A percentile compares a stretch with the other conserved stretches of the same genome.
phyloP scores from a whole-genome alignment of 1,140 invertebrate species.

The Leptinotarsa texana region DNA sequence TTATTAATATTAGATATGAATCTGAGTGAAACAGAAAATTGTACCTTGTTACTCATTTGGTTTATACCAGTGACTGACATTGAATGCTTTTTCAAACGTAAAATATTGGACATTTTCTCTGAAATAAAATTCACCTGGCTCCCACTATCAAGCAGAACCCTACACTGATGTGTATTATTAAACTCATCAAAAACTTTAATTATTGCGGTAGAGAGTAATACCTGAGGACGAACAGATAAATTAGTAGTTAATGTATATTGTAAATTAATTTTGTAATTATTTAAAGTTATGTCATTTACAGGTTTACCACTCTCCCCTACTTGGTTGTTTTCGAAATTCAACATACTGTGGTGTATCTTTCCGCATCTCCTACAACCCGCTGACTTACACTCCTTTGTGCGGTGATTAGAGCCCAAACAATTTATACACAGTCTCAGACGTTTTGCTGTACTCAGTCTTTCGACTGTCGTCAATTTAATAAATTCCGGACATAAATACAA shows the following conservation, averaged over 20 bases:
- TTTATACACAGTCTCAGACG: constrained; percentile 31
- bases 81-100: constrained; percentile 22
- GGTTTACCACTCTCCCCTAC: background rate
- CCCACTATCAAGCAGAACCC: constrained; percentile 23
- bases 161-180: constrained; percentile 7
- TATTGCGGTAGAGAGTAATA: constrained; percentile 33
- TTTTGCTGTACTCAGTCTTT: constrained; percentile 30
- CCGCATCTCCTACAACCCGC: constrained; percentile 28
- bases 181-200: constrained; percentile 26
- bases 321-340: constrained; percentile 28
- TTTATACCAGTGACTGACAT: constrained; percentile 26
- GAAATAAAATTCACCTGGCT: constrained; percentile 30
- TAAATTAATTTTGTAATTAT: background rate
- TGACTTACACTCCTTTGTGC: constrained; percentile 35
- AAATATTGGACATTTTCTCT: constrained; percentile 26
- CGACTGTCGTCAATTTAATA: constrained; percentile 21
- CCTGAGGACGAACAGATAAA: background rate
- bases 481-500: constrained; percentile 25
- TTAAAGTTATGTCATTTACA: background rate
- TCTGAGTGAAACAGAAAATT: constrained; percentile 7
- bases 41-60: constrained; percentile 10
- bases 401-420: constrained; percentile 29
- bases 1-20: constrained; percentile 25
- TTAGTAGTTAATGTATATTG: constrained; percentile 16
- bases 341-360: constrained; percentile 33